Evolutionary conservation across 2,113 vertebrate genomes (phyloP).

Genomic region (Lepus europaeus): DNA sequence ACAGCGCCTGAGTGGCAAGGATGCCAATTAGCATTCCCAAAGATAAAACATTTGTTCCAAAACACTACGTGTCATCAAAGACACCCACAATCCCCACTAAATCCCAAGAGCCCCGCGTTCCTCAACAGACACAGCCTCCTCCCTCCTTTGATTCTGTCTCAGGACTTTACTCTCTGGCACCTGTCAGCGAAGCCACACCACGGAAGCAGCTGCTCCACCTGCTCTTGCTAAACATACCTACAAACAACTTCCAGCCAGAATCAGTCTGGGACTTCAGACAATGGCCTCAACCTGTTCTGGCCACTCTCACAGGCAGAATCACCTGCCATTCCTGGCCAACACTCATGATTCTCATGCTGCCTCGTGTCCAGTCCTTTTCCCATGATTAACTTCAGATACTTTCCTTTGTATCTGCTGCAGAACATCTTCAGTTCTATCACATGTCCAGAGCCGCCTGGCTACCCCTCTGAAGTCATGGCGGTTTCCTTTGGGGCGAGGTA

Average conservation of each 20-base stretch:
- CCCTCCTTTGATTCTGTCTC: neutral
- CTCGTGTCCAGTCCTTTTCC: neutral
- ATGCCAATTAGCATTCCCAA: neutral
- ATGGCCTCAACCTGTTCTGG: neutral
- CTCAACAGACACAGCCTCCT: neutral
- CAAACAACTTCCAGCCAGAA: constrained; percentile 1
- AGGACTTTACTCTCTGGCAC: neutral
- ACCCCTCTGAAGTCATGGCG: neutral
- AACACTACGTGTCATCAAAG: neutral
- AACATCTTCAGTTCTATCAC: neutral
- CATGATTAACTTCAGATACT: neutral
- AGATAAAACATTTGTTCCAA: constrained; percentile 19
- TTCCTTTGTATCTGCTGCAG: neutral
- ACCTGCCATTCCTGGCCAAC: too few species aligned
- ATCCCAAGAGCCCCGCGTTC: neutral
- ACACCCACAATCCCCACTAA: neutral
- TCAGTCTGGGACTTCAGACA: neutral
- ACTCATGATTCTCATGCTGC: rapidly evolving
- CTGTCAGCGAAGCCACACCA: neutral
- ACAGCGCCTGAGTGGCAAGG: neutral
- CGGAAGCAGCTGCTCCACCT: neutral
- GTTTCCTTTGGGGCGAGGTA: neutral
- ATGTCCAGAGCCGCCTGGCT: neutral
- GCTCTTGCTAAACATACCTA: neutral
- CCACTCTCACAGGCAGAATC: neutral